phyloP scores from a whole-genome alignment of 2,113 vertebrate genomes.

The Sander lucioperca region DNA sequence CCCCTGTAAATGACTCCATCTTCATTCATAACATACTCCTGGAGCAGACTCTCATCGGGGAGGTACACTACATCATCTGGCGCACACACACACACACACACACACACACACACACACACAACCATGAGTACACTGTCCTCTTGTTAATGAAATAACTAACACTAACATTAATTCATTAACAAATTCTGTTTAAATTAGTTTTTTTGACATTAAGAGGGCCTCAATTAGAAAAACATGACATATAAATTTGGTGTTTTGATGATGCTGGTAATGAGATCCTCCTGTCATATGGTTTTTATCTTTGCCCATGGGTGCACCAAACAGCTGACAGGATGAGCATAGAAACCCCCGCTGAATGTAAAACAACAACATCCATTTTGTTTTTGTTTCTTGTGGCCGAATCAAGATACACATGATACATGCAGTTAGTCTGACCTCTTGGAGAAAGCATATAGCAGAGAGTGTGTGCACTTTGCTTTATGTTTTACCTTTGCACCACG shows the following conservation, averaged over 20 bases:
- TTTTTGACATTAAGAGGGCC: not conserved
- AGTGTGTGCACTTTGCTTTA: not conserved
- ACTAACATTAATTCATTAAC: not conserved
- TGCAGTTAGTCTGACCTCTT: not conserved
- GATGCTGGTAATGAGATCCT: too few relatives aligned
- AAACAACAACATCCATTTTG: too few relatives aligned
- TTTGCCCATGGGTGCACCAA: too few relatives aligned
- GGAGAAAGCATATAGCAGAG: not conserved
- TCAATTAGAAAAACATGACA: slow-evolving; percentile 1
- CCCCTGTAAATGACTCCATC: slow-evolving; percentile 88
- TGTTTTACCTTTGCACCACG: slow-evolving; percentile 91
- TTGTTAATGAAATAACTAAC: not conserved
- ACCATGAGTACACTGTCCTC: not conserved
- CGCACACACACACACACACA: too few relatives aligned
- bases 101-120: too few relatives aligned
- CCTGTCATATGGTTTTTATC: too few relatives aligned
- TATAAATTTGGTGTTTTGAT: too few relatives aligned
- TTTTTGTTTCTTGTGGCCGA: too few relatives aligned
- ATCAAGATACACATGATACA: not conserved
- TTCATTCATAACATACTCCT: slow-evolving; percentile 91
- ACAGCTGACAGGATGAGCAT: too few relatives aligned
- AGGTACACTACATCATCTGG: slow-evolving; percentile 88
- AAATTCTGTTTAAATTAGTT: too few relatives aligned
- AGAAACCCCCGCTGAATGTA: too few relatives aligned
- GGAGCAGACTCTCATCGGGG: slow-evolving; percentile 83